Percentiles rank a stretch among this genome's conserved stretches.
phyloP scores from a whole-genome alignment of 2,113 vertebrate species.

The Cynocephalus volans region DNA sequence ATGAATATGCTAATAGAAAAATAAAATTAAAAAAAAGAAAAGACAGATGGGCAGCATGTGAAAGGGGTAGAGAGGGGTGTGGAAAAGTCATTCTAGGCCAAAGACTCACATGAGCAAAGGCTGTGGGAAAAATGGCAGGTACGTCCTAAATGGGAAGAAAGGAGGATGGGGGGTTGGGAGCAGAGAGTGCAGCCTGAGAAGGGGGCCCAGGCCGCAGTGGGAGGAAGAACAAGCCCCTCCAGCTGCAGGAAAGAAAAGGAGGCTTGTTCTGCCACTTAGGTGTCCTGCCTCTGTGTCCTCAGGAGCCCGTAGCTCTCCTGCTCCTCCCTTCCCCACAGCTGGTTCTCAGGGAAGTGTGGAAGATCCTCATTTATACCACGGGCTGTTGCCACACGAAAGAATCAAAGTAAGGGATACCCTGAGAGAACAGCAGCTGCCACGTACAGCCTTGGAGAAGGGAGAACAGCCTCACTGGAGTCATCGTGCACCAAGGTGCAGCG shows the following conservation, averaged over 20 bases:
- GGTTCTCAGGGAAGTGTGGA: rapidly evolving
- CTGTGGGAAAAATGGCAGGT: not conserved
- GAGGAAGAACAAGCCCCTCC: not conserved
- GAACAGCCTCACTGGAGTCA: rapidly evolving
- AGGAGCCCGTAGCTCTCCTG: not conserved
- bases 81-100: not conserved
- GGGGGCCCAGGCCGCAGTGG: not conserved
- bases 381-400: not conserved
- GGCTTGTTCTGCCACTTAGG: not conserved
- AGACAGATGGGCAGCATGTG: not conserved
- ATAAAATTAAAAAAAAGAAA: too few relatives aligned
- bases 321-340: not conserved
- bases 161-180: not conserved
- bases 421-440: not conserved
- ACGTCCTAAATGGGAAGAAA: not conserved
- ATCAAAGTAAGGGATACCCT: not conserved
- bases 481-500: too few relatives aligned
- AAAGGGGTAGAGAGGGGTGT: not conserved
- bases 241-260: not conserved
- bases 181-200: not conserved
- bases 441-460: not conserved
- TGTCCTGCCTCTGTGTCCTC: not conserved
- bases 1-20: too few relatives aligned
- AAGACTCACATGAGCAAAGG: not conserved
- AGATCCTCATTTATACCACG: not conserved